These are phyloP conservation scores for Heliconius ismenius DNA, from an alignment of 2,888 invertebrate genomes.

Conservation along the genomic window DNA sequence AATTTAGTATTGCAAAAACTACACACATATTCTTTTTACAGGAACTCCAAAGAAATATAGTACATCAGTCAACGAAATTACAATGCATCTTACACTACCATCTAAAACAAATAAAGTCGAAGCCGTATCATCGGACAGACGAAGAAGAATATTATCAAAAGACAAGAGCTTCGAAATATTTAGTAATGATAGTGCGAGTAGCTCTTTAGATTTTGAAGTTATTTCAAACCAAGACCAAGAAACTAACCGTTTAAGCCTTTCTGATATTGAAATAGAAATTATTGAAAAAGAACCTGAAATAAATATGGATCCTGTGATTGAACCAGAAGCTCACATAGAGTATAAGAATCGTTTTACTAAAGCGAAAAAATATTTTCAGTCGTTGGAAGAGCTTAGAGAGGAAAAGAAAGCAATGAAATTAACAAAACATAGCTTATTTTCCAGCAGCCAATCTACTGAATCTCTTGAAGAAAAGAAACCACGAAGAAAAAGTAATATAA, in stretches of 20 bases:
- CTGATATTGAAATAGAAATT: constrained; percentile 75
- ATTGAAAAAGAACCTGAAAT: constrained; percentile 62
- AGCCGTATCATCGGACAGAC: constrained; percentile 6
- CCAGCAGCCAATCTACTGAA: constrained; percentile 65
- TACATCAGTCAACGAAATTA: constrained; percentile 21
- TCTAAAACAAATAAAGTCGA: constrained; percentile 10
- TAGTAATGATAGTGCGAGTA: constrained; percentile 47
- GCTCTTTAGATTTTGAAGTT: constrained; percentile 55
- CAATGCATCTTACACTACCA: constrained; percentile 3
- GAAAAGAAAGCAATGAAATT: constrained; percentile 61
- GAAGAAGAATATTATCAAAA: constrained; percentile 28
- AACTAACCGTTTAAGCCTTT: constrained; percentile 64
- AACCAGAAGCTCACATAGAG: constrained; percentile 57
- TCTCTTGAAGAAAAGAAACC: constrained; percentile 61
- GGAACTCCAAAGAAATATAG: constrained; percentile 43
- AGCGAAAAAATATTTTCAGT: constrained; percentile 78
- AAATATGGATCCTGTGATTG: constrained; percentile 54
- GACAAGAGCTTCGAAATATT: constrained; percentile 51
- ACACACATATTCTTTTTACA: constrained; percentile 36
- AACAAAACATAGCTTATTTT: constrained; percentile 70
- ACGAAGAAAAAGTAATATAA: constrained; percentile 51
- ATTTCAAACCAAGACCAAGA: constrained; percentile 55
- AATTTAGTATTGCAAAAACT: not conserved
- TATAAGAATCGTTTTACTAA: constrained; percentile 75
- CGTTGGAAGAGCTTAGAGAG: constrained; percentile 70